A percentile compares a stretch with the other conserved stretches of the same genome.
Evolutionary conservation across 2,797 vertebrate genomes (phyloP).

Genomic region (Poecilia picta): DNA sequence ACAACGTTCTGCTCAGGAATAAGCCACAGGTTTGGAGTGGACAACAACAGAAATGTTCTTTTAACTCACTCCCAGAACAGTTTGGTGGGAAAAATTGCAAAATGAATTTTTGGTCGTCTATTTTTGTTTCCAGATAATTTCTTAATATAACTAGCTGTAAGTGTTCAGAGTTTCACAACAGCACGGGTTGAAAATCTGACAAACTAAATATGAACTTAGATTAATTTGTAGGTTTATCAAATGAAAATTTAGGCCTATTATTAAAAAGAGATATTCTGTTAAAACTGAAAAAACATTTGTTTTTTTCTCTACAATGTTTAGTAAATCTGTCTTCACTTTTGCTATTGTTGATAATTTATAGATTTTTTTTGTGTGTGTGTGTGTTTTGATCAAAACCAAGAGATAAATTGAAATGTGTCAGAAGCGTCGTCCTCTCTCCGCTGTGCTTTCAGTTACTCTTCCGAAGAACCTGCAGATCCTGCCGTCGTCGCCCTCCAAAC

Average conservation of each 20-base stretch:
- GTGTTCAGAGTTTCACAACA: no score
- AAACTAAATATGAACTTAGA: not conserved
- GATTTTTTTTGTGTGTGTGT: not conserved
- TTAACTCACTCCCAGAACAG: not conserved
- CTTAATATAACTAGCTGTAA: no score
- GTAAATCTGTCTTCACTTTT: not conserved
- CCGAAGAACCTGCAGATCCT: conserved; percentile 83
- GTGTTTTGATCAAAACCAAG: not conserved
- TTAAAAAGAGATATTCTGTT: not conserved
- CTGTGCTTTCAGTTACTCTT: conserved; percentile 82
- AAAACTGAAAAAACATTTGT: not conserved
- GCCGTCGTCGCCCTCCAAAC: conserved; percentile 86
- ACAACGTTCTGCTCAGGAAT: not conserved
- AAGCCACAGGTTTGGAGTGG: not conserved
- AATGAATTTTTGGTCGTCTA: not conserved
- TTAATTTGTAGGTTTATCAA: not conserved
- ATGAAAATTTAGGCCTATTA: not conserved
- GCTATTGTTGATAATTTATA: not conserved
- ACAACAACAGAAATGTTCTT: not conserved
- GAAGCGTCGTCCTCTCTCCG: not conserved
- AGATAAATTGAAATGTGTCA: not conserved
- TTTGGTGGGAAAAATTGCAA: not conserved
- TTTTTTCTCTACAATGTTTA: not conserved
- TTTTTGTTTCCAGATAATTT: not conserved
- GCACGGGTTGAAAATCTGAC: not conserved